phyloP scores from a whole-genome alignment of 2,888 invertebrate species.

The Athetis lepigone region DNA sequence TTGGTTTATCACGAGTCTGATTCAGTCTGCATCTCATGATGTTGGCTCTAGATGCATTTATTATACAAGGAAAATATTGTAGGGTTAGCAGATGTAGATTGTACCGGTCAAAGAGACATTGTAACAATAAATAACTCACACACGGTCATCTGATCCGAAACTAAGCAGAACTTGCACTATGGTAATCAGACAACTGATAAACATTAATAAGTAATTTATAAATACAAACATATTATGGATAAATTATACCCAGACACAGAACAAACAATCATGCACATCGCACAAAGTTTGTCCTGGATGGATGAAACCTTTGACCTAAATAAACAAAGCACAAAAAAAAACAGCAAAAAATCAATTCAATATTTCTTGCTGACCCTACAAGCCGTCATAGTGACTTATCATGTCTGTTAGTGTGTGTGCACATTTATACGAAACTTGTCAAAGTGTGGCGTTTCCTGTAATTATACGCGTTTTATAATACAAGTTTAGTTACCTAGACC shows the following conservation, averaged over 20 bases:
- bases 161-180: too few species aligned
- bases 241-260: too few species aligned
- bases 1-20: constrained; percentile 59
- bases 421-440: constrained; percentile 44
- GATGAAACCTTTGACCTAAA: background rate
- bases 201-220: too few species aligned
- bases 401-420: constrained; percentile 66
- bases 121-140: too few species aligned
- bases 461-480: constrained; percentile 74
- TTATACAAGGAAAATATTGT: constrained; percentile 74
- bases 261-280: too few species aligned
- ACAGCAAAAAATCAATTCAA: background rate
- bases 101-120: too few species aligned
- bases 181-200: too few species aligned
- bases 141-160: too few species aligned
- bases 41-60: constrained; percentile 80
- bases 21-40: constrained; percentile 58
- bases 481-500: constrained; percentile 63
- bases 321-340: constrained; percentile 11
- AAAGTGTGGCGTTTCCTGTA: constrained; percentile 76
- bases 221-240: too few species aligned
- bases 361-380: constrained; percentile 69
- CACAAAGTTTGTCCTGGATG: too few species aligned
- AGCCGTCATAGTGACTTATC: constrained; percentile 58
- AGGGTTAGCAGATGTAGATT: constrained; percentile 65